Evolutionary conservation across 2,888 invertebrate species (phyloP), one percentile per base, ranked within the genome.

Genomic region (Lapara coniferarum): DNA sequence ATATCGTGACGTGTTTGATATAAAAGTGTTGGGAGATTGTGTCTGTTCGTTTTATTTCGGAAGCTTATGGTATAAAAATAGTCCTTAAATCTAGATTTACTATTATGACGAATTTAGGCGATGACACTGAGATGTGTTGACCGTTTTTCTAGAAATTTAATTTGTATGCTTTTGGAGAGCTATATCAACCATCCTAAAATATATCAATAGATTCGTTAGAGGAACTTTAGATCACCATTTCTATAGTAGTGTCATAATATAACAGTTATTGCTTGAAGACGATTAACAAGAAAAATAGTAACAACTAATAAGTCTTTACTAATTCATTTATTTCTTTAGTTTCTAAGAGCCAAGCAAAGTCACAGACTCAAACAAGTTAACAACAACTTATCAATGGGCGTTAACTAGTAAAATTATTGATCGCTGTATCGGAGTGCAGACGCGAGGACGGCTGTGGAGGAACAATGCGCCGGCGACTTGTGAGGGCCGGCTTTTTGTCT

Each of bases 401-500:
- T 84, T 84, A 84, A 84, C 84, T 83, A 84, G 81, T 84, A 79
- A 83, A 85, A 84, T 83, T 81, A 72, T 70, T 76, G 81, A 81
- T 80, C 81, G 83, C 56, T 79, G 79, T 80, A 76, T 72, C 71
- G 73, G 46, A 71, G 77, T 74, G 77, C 73, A 76, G 74, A 79
- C 77, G 80, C 81, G 80, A 80, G 81, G 58, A 63, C 53, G 49
- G 53, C 46, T 46, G 49, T 51, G 51, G 19, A 51, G 44, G 57
- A 66, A 87, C 87, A 87, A 86, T 86, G 81, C 80, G 75, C 71
- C 69, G 73, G 72, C 87, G 82, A 81, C 86, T 85, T 88, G 88
- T 87, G 87, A 80, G 86, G 86, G 79, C 87, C 72, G 76, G 80
- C 83, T 84, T 89, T 90, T 90, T 90, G 87, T 88, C 83, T 90